Base-by-base conservation (phyloP, 2,113 vertebrate genomes). In the Pachypanchax playfairii region DNA sequence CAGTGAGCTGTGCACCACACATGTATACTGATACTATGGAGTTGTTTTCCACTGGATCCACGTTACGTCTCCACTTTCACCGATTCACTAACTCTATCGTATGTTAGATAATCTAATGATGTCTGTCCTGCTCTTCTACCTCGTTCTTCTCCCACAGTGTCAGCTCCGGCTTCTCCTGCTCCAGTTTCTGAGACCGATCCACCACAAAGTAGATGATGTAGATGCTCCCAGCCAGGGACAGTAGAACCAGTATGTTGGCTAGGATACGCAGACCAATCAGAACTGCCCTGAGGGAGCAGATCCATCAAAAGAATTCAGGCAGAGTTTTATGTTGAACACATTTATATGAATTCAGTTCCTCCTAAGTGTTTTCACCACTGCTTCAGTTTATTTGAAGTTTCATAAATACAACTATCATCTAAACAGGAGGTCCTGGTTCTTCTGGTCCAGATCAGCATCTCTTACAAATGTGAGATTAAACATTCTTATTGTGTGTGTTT, bases 181-280 rank as follows among this genome's bases (percentile, higher is more conserved):
- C 96, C 25, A 99, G 84, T 81, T 85, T 94, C 89, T 99, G 97
- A 36, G 97, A 98, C 61, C 97, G 93, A 48, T 98, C 97, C 74
- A 99, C 97, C 0, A 99, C 97, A 57, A 99, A 98, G 77, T 98
- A 99, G 85, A 99, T 99, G 86, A 99, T 97, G 75, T 96, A 99
- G 83, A 99, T 99, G 81, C 97, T 99, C 5, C 97, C 97, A 0
- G 97, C 95, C n/a, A 99, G 92, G 0, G 94, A 99, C 4, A 99
- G 92, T 4, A 99, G 93, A 38, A 99, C 97, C 21, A 99, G 90
- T 60, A 98, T 93, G 72, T 98, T 99, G 67, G 97, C 97, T 12
- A 98, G 81, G 63, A 96, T 94, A 42, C 97, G 85, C 58, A 99
- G 92, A 64, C 94, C 95, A 86, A 99, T 91, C n/a, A 96, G 91